Percentiles rank a stretch among this genome's conserved stretches.
phyloP scores from a whole-genome alignment of 2,113 vertebrate species.

The Phasianus colchicus region DNA sequence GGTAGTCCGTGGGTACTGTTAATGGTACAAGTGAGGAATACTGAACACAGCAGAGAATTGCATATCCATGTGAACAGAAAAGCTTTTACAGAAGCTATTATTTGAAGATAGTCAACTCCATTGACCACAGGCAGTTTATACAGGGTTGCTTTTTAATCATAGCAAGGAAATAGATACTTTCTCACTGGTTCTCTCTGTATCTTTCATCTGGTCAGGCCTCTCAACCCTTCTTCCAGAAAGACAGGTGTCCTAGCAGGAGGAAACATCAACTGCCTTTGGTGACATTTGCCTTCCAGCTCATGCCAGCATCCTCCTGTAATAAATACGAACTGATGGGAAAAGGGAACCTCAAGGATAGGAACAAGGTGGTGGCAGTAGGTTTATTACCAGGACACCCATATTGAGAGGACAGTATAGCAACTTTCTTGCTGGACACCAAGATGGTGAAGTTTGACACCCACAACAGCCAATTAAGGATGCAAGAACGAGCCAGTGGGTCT shows the following conservation, averaged over 20 bases:
- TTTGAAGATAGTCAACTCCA: background rate
- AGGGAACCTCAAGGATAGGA: background rate
- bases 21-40: background rate
- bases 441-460: background rate
- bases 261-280: background rate
- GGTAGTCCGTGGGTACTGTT: background rate
- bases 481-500: background rate
- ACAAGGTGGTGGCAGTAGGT: background rate
- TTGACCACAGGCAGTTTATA: background rate
- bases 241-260: background rate
- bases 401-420: background rate
- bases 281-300: background rate
- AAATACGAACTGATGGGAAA: background rate
- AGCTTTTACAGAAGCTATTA: background rate
- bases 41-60: fast-evolving
- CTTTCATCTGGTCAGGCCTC: background rate
- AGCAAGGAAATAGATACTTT: background rate
- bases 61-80: background rate
- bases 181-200: background rate
- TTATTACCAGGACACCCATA: background rate
- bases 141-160: background rate
- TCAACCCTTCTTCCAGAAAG: background rate
- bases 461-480: background rate
- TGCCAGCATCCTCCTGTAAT: background rate
- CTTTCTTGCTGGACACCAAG: background rate